phyloP scores from a whole-genome alignment of 2,113 vertebrate species.

The Crotalus viridis region DNA sequence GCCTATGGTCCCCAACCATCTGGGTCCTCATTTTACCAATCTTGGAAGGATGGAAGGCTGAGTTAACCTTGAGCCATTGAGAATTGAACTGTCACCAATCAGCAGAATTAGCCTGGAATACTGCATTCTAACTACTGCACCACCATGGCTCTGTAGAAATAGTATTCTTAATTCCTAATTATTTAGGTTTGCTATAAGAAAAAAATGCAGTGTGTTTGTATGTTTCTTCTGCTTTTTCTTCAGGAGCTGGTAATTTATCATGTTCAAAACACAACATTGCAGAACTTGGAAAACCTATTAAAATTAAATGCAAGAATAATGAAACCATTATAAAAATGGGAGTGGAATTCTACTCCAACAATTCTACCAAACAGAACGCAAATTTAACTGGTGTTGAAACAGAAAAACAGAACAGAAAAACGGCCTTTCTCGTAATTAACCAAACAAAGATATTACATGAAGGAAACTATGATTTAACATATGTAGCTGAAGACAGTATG shows the following conservation, averaged over 20 bases:
- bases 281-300: neutral
- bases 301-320: neutral
- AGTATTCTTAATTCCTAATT: neutral
- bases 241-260: neutral
- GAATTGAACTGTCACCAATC: too few species aligned
- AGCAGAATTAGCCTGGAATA: too few species aligned
- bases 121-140: too few species aligned
- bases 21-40: too few species aligned
- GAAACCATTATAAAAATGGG: fast-evolving
- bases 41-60: too few species aligned
- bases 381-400: neutral
- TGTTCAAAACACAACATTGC: neutral
- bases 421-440: neutral
- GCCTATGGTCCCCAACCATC: too few species aligned
- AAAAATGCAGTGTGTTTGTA: neutral
- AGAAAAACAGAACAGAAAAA: too few species aligned
- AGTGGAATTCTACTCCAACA: neutral
- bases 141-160: neutral
- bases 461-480: neutral
- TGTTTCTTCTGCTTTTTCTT: neutral
- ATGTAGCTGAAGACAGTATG: fast-evolving
- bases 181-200: neutral
- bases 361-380: fast-evolving
- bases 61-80: too few species aligned
- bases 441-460: neutral